Evolutionary conservation across 2,888 invertebrate species (phyloP), one percentile per base, ranked within the genome.

Genomic region (Lasioglossum lativentre): DNA sequence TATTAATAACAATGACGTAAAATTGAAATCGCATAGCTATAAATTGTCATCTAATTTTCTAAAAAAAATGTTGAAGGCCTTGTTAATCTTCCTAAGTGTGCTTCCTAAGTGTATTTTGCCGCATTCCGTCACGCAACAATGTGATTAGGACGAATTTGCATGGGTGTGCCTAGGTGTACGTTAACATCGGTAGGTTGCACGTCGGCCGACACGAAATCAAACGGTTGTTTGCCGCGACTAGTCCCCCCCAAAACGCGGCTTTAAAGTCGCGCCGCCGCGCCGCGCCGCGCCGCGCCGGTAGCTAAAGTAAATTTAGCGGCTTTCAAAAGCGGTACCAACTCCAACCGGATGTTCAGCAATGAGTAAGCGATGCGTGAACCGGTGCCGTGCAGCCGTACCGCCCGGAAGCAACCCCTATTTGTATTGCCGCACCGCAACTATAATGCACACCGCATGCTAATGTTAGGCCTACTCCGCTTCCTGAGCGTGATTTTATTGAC

Each of bases 331-430:
- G 87, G 85, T 85, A 74, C 72, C 81, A 85, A 89, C 87, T 85
- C 85, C 87, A 74, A 73, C 75, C 85, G 88, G 91, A 92, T 91
- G 90, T 89, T 91, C 88, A 85, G 90, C 89, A 91, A 91, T 91
- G 91, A 91, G 91, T 92, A 91, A 92, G 90, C 92, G 92, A 92
- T 92, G 92, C 92, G 91, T 93, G 90, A 92, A 91, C 84, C 89
- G 88, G 85, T 86, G 89, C 86, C 86, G 84, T 89, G 88, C 86
- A 84, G 76, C 80, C 82, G 87, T 89, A 85, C 86, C 90, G 77
- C 63, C 82, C 85, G 86, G 89, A 88, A 89, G 86, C 90, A 90
- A 75, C 86, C 89, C 90, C 90, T 90, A 90, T 90, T 90, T 90
- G 90, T 90, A 90, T 88, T 88, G 86, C 86, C 10, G 71, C 63